Conservation (phyloP, 2,113 vertebrate genomes). For the Rhynchopsitta pachyrhyncha region DNA sequence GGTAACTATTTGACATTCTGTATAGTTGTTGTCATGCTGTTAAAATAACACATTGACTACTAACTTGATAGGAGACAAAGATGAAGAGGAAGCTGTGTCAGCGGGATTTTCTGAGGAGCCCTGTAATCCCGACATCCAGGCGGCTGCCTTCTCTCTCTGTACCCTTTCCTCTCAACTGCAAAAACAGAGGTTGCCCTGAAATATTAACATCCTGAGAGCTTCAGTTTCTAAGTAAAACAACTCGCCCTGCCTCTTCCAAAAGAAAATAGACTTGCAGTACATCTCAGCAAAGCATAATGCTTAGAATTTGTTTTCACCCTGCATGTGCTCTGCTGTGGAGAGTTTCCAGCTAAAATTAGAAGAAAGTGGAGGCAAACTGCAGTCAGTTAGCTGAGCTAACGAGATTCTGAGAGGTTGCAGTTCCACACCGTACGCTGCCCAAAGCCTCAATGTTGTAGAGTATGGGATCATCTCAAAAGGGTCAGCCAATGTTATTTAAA, state of each 20-base stretch:
- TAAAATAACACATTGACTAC: conserved; percentile 59
- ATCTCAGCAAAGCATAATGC: background rate
- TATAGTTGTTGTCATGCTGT: conserved; percentile 45
- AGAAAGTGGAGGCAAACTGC: background rate
- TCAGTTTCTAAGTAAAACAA: background rate
- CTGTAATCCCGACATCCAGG: background rate
- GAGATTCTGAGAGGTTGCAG: background rate
- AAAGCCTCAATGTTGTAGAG: background rate
- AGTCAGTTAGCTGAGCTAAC: background rate
- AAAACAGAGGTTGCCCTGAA: background rate
- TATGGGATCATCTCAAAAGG: background rate
- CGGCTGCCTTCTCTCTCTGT: background rate
- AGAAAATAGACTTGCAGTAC: background rate
- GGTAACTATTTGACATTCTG: conserved; percentile 52
- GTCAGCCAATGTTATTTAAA: background rate
- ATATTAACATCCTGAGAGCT: background rate
- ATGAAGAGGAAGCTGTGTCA: conserved; percentile 50
- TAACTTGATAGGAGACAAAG: conserved; percentile 13
- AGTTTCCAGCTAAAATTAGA: background rate
- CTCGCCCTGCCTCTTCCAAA: background rate
- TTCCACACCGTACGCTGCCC: background rate
- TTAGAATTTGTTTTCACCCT: background rate
- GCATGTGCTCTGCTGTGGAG: background rate
- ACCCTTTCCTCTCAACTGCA: background rate
- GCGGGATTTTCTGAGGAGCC: conserved; percentile 5